These are phyloP conservation scores for Chironomus tepperi DNA, from an alignment of 1,140 invertebrate genomes.

Conservation along the genomic window DNA sequence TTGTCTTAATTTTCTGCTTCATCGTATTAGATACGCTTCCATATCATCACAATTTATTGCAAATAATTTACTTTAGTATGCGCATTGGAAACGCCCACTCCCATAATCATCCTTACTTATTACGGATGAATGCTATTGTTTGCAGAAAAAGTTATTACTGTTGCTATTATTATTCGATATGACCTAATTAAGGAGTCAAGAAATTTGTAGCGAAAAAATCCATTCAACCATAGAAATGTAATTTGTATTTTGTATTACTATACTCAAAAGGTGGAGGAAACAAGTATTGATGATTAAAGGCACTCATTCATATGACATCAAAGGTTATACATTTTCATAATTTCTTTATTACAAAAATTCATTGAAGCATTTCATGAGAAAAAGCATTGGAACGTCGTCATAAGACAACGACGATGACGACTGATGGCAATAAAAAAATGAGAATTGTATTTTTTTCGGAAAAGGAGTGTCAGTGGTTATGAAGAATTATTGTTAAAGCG, in stretches of 20 bases:
- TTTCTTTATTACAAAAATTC: background rate
- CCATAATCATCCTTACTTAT: background rate
- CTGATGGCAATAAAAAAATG: background rate
- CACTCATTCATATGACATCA: background rate
- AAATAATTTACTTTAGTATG: no score
- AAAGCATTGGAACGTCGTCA: no score
- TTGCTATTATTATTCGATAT: background rate
- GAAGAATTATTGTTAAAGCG: slow-evolving; percentile 5
- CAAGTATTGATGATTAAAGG: background rate
- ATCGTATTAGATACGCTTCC: no score
- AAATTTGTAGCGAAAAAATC: background rate
- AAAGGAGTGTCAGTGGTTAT: slow-evolving; percentile 15
- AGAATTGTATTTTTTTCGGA: background rate
- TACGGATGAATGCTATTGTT: slow-evolving; percentile 12
- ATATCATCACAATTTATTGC: no score
- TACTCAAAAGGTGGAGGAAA: background rate
- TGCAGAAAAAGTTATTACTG: background rate
- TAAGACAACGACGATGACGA: no score
- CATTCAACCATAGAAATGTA: background rate
- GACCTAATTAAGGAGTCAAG: slow-evolving; percentile 12
- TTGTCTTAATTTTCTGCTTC: no score
- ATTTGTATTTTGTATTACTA: slow-evolving; percentile 3
- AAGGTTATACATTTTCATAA: background rate
- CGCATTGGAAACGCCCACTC: no score
- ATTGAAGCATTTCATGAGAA: background rate